Base-by-base conservation (phyloP, 2,888 invertebrate genomes). In the Allygus modestus region DNA sequence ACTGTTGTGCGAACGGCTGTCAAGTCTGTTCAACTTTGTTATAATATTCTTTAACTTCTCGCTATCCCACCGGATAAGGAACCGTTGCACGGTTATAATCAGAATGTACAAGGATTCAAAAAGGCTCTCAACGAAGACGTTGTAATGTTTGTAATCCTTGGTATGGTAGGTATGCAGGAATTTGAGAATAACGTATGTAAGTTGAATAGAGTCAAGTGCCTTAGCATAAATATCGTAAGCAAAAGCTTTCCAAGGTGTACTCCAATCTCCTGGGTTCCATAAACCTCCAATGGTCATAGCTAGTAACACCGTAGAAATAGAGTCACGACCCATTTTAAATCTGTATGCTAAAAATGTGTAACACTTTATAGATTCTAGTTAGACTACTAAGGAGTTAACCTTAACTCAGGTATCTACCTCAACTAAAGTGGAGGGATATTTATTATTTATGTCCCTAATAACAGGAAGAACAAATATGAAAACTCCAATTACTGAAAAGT, bases 81-180 rank as follows among this genome's bases (percentile, higher is more conserved):
- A 69, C 33, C 69, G 69, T 26, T 69, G 69, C 33, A 31, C 17
- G 12, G 17, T 33, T 31, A 69, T 31, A 33, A 69, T 69, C 33
- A 69, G 31, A 33, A 69, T 69, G 69, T 69, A 69, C 31, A 69
- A 69, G 17, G 33, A 69, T 37, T 69, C 69, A 37, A 69, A 69
- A 0, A 69, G 31, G n/a, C 69, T 69, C n/a, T 69, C 69, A 5
- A 69, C 2, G 12, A 69, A 37, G 69, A 69, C n/a, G 33, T 17
- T n/a, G 7, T 17, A 17, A 37, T 69, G 69, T 15, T 69, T 69
- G 17, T 37, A 33, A 15, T 69, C 37, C n/a, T 33, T 69, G 33
- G 9, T 33, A 17, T 33, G 37, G n/a, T 69, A 69, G 11, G 69
- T 69, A 33, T 69, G 69, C 37, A 37, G 2, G 69, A 37, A 15